Base-by-base conservation (phyloP, 53 echinoderm and acorn worm genomes). In the Holothuria leucospilota region DNA sequence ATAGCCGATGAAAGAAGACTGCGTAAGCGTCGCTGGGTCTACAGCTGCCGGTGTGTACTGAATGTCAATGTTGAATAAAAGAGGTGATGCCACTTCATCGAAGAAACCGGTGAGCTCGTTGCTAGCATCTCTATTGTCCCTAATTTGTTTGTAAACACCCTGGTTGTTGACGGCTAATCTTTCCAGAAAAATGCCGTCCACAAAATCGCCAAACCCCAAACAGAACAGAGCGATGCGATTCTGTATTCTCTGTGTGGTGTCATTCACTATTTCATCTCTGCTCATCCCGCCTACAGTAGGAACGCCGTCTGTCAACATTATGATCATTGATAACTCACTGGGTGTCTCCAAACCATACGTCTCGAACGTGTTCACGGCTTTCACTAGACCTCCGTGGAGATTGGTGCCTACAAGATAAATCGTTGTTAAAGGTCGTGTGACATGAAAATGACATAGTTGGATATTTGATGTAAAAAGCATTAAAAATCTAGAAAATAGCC, bases 41-140 rank as follows among this genome's bases (percentile, higher is more conserved):
- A 95, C 86, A 1, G 85, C 29, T 40, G 78, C 85, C 7, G 82
- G 53, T 49, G 77, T 68, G 87, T 98, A 98, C 20, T 87, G 38
- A n/a, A 98, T 84, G 38, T 86, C 86, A 80, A 98, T 74, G 62
- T 98, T 91, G 75, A 90, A 95, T 30, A 98, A 92, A 8, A 98
- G 85, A 20, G 98, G 95, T 5, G 95, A 95, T 23, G 98, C 95
- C 42, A 98, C 93, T 79, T 95, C 97, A 71, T 95, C 95, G 69
- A 90, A 96, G 90, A 96, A 96, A 16, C 91, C 95, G 18, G 56
- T 56, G 56, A 56, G 56, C 18, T 56, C 16, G 4, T 56, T 9
- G 18, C 56, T 56, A 56, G 56, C 1, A 1, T 56, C 18, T 56
- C 56, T 16, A 16, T 18, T 18, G 18, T 13, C 56, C 16, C 56